Evolutionary conservation across 2,888 invertebrate species (phyloP).

Genomic region (Caenorhabditis drosophilae): DNA sequence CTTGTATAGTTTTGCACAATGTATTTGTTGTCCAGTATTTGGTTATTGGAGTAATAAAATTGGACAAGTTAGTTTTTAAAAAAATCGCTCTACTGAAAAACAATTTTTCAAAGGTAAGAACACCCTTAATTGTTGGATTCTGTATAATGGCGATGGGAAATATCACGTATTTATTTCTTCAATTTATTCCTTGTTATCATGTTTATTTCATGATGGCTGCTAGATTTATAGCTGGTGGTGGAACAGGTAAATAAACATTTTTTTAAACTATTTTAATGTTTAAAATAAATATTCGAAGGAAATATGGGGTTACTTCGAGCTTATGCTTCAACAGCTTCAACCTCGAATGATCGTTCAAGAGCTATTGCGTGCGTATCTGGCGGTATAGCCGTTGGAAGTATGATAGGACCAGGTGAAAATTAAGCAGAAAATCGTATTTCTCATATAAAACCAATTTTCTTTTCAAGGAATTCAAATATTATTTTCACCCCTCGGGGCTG

Average conservation of each 20-base stretch:
- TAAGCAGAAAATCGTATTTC: not conserved
- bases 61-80: conserved; percentile 27
- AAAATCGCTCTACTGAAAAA: not conserved
- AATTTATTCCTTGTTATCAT: conserved; percentile 26
- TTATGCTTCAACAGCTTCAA: conserved; percentile 49
- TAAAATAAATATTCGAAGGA: conserved; percentile 22
- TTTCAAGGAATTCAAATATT: conserved; percentile 42
- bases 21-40: conserved; percentile 37
- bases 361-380: conserved; percentile 51
- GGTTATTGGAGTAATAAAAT: conserved; percentile 47
- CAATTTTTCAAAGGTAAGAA: conserved; percentile 14
- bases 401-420: conserved; percentile 48
- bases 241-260: conserved; percentile 30
- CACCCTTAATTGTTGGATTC: conserved; percentile 43
- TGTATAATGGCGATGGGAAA: conserved; percentile 47
- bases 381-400: conserved; percentile 52
- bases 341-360: conserved; percentile 41
- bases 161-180: conserved; percentile 38
- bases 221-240: conserved; percentile 43
- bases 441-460: not conserved
- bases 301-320: conserved; percentile 49
- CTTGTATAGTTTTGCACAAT: conserved; percentile 43
- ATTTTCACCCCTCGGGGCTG: conserved; percentile 48
- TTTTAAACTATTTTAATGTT: not conserved
- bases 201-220: conserved; percentile 41